Evolutionary conservation across 30 jellyfish, hydroid and myxozoan species (phyloP).

Genomic region (Morbakka virulenta): DNA sequence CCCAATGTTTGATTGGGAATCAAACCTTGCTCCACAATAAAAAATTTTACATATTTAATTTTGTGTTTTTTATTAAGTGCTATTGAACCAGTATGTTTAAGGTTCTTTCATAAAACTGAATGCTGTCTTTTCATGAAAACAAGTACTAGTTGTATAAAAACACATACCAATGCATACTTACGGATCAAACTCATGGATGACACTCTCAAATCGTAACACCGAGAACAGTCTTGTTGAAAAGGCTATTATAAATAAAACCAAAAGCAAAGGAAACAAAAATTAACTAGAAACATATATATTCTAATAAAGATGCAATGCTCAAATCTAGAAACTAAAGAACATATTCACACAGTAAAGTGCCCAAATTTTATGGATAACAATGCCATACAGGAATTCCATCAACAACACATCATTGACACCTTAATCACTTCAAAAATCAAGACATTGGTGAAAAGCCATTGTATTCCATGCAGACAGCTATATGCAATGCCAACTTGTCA

Average conservation of each 20-base stretch:
- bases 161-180: constrained; percentile 12
- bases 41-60: too few species aligned
- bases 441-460: too few species aligned
- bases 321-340: not conserved
- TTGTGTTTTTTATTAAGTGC: too few species aligned
- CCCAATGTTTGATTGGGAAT: too few species aligned
- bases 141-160: not conserved
- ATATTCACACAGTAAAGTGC: not conserved
- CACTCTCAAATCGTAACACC: constrained; percentile 90
- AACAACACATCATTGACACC: too few species aligned
- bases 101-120: too few species aligned
- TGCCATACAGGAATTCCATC: too few species aligned
- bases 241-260: constrained; percentile 41
- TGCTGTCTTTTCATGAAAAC: not conserved
- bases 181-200: constrained; percentile 95
- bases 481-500: too few species aligned
- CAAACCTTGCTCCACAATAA: too few species aligned
- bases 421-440: too few species aligned
- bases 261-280: not conserved
- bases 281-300: not conserved
- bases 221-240: constrained; percentile 85
- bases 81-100: too few species aligned
- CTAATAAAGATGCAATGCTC: not conserved
- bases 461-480: too few species aligned
- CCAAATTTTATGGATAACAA: not conserved